Evolutionary conservation across 2,113 vertebrate species (phyloP).

Genomic region (Nothobranchius furzeri): DNA sequence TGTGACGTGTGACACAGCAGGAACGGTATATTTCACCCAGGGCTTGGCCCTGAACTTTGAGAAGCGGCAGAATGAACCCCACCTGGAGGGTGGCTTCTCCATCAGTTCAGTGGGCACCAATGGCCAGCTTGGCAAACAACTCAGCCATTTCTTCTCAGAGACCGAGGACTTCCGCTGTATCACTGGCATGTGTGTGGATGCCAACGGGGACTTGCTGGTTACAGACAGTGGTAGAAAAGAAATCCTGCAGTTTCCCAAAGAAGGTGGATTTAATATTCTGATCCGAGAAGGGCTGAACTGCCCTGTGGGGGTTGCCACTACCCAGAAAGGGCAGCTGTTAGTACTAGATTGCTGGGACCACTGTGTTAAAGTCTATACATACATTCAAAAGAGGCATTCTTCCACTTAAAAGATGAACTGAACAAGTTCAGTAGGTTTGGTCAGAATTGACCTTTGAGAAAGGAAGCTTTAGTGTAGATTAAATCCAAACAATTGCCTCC

Average conservation of each 20-base stretch:
- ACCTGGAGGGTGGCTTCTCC: conserved; percentile 95
- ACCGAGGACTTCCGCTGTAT: conserved; percentile 97
- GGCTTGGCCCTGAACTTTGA: conserved; percentile 94
- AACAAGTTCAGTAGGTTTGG: conserved; percentile 3
- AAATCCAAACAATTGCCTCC: conserved; percentile 27
- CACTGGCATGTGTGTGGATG: conserved; percentile 97
- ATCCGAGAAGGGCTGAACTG: conserved; percentile 93
- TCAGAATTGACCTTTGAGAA: conserved; percentile 10
- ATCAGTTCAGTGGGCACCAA: conserved; percentile 91
- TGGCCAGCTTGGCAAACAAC: conserved; percentile 93
- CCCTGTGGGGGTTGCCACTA: conserved; percentile 91
- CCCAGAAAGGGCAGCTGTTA: conserved; percentile 94
- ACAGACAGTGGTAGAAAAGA: conserved; percentile 95
- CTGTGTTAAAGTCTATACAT: conserved; percentile 96
- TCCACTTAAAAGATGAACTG: conserved; percentile 69
- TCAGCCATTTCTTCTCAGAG: conserved; percentile 96
- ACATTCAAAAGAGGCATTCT: conserved; percentile 86
- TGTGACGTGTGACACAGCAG: conserved; percentile 91
- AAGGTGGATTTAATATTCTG: conserved; percentile 90
- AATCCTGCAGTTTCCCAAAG: conserved; percentile 95
- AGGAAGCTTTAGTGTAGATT: conserved; percentile 49
- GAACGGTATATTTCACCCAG: conserved; percentile 96
- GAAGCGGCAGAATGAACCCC: conserved; percentile 92
- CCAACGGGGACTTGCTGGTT: conserved; percentile 92
- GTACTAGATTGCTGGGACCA: conserved; percentile 98